Conservation (phyloP, 2,888 invertebrate species). For the Cenopis cana region DNA sequence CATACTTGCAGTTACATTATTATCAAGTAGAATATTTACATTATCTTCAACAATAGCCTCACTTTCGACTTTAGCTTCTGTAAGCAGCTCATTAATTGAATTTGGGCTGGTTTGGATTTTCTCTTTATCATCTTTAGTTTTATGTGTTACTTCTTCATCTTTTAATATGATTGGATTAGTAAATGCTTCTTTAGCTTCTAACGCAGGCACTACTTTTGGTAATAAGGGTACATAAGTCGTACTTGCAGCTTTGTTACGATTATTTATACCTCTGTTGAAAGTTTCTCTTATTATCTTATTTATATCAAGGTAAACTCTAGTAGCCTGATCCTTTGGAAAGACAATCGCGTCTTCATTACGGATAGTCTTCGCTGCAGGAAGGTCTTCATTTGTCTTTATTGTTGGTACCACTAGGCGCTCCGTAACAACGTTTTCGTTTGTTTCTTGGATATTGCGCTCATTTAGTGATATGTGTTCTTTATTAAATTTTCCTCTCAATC, state of each 20-base stretch:
- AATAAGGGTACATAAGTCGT: not conserved
- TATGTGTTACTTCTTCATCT: not conserved
- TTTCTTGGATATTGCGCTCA: not conserved
- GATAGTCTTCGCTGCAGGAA: not conserved
- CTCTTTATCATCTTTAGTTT: not conserved
- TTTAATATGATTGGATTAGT: slow-evolving; percentile 1
- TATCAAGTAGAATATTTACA: not conserved
- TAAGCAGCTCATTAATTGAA: not conserved
- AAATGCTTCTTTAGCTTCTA: slow-evolving; percentile 20
- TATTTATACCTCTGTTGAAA: not conserved
- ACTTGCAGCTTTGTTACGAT: not conserved
- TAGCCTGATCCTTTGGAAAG: slow-evolving; percentile 23
- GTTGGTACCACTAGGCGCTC: not conserved
- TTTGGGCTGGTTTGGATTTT: not conserved
- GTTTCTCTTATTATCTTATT: not conserved
- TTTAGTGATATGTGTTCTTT: not conserved
- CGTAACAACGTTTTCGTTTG: not conserved
- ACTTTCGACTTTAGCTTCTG: not conserved
- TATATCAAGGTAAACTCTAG: not conserved
- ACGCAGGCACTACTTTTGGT: slow-evolving; percentile 5
- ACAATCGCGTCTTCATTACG: slow-evolving; percentile 16
- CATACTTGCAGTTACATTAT: not conserved
- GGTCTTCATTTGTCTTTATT: not conserved
- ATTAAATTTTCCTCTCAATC: not conserved
- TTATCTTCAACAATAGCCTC: not conserved